phyloP scores from a whole-genome alignment of 64 coral and sea anemone genomes.

The Platygyra sinensis region DNA sequence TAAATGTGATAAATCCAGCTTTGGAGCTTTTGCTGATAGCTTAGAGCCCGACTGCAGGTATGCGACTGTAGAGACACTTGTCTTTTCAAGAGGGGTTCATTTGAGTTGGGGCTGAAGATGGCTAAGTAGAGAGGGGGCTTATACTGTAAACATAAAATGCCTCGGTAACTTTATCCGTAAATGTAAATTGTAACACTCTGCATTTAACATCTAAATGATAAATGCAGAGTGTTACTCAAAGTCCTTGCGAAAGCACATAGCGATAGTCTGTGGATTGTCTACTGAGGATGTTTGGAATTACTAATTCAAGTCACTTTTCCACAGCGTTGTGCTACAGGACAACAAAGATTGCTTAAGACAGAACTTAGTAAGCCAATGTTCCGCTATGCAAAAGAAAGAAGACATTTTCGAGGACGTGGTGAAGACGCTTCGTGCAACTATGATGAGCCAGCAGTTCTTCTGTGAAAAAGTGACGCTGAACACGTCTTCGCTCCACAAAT shows the following conservation, averaged over 20 bases:
- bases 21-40: constrained; percentile 1
- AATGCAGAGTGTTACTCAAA: not conserved
- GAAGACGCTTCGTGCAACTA: not conserved
- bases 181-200: no score
- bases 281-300: not conserved
- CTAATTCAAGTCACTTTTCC: not conserved
- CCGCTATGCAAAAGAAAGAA: not conserved
- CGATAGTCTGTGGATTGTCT: not conserved
- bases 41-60: not conserved
- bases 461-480: not conserved
- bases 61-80: no score
- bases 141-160: no score
- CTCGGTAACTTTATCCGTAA: no score
- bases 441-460: not conserved
- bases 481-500: not conserved
- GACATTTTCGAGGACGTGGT: not conserved
- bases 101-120: no score
- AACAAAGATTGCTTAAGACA: constrained; percentile 4
- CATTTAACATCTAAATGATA: no score
- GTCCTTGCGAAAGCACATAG: not conserved
- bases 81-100: no score
- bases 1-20: not conserved
- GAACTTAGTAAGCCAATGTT: not conserved
- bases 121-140: no score
- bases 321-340: not conserved